A percentile compares a stretch with the other conserved stretches of the same genome.
Conservation (phyloP, 2,113 vertebrate genomes). For the Nannobrachium achirus region DNA sequence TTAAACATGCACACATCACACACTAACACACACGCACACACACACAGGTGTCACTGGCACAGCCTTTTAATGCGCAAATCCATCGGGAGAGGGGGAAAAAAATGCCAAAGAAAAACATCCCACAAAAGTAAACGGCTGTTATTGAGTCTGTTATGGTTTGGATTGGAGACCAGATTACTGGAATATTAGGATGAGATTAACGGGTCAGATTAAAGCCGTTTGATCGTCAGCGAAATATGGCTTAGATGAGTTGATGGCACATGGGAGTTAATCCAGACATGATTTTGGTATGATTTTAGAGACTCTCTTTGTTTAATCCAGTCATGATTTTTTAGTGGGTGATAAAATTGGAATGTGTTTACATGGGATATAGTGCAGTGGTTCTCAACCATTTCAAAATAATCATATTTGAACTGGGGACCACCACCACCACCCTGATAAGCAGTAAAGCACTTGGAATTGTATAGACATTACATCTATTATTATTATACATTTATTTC, state of each 20-base stretch:
- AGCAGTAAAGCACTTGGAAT: no score
- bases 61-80: slow-evolving; percentile 11
- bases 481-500: no score
- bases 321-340: slow-evolving; percentile 68
- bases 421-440: no score
- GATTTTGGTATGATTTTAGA: slow-evolving; percentile 70
- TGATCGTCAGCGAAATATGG: slow-evolving; percentile 78
- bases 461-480: no score
- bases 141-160: slow-evolving; percentile 65
- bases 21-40: slow-evolving; percentile 18
- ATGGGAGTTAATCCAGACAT: slow-evolving; percentile 66
- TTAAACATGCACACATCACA: slow-evolving; percentile 18
- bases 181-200: slow-evolving; percentile 75
- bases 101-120: slow-evolving; percentile 14
- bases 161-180: slow-evolving; percentile 74
- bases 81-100: neutral
- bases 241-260: slow-evolving; percentile 71
- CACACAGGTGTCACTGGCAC: slow-evolving; percentile 38
- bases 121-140: slow-evolving; percentile 9
- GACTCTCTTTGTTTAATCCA: slow-evolving; percentile 67
- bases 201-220: slow-evolving; percentile 74
- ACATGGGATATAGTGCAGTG: no score
- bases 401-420: no score
- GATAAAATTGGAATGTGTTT: slow-evolving; percentile 13
- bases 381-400: no score